A percentile compares a stretch with the other conserved stretches of the same genome.
Conservation (phyloP, 2,888 invertebrate genomes). For the Acanthococcus lagerstroemiae region DNA sequence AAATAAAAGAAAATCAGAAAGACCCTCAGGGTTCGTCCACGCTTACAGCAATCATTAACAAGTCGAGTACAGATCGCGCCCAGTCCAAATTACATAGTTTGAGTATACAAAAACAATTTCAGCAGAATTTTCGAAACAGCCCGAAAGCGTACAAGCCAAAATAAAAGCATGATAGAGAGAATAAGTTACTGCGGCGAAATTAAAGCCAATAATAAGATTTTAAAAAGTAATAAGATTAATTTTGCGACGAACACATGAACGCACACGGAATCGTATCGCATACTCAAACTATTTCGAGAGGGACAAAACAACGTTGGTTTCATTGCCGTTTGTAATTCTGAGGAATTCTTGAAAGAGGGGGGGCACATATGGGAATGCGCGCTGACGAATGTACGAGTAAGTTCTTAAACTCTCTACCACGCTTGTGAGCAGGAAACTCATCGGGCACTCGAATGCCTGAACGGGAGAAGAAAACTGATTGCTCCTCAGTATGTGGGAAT, state of each 20-base stretch:
- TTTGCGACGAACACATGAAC: not conserved
- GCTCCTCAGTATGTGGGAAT: no score
- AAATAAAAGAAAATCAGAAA: no score
- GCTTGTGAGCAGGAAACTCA: constrained; percentile 12
- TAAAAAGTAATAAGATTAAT: not conserved
- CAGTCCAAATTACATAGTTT: no score
- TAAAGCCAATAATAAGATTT: not conserved
- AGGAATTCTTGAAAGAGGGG: not conserved
- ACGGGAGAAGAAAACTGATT: no score
- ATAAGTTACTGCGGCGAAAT: not conserved
- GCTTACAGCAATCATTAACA: no score
- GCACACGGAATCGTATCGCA: not conserved
- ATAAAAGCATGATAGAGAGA: constrained; percentile 31
- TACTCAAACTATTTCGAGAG: constrained; percentile 21
- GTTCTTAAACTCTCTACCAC: constrained; percentile 26
- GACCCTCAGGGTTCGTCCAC: no score
- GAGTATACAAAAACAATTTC: no score
- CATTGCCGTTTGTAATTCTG: constrained; percentile 5
- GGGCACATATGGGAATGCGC: not conserved
- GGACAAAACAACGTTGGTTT: constrained; percentile 14
- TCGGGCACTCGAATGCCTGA: no score
- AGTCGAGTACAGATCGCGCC: no score
- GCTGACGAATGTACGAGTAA: not conserved
- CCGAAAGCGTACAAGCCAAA: not conserved
- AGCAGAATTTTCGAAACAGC: no score